Conservation (phyloP, 2,797 vertebrate species). For the Pseudomugil gertrudae region DNA sequence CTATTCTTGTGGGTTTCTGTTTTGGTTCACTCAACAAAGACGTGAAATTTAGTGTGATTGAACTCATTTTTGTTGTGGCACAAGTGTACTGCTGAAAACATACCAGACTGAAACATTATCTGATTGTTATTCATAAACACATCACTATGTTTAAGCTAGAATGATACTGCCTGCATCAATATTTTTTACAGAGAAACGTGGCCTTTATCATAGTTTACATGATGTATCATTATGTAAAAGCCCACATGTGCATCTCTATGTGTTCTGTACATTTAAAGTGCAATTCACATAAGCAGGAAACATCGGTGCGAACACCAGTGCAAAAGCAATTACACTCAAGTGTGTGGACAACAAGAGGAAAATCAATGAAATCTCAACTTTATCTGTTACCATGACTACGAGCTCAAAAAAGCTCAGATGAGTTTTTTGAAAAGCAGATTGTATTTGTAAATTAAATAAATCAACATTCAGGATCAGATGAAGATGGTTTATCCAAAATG, state of each 20-base stretch:
- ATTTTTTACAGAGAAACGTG: too few species aligned
- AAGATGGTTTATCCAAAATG: neutral
- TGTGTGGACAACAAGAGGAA: neutral
- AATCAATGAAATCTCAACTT: neutral
- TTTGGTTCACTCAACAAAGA: too few species aligned
- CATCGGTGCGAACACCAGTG: neutral
- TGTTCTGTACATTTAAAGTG: neutral
- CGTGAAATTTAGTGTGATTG: too few species aligned
- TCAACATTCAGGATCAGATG: neutral
- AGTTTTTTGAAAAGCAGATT: neutral
- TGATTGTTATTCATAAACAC: too few species aligned
- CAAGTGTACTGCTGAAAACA: too few species aligned
- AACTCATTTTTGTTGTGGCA: too few species aligned
- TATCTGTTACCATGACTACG: neutral
- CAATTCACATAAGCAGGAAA: neutral
- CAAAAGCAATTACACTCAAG: neutral
- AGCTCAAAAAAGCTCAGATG: neutral
- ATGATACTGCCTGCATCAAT: too few species aligned
- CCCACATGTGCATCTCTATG: neutral
- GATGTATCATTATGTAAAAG: neutral
- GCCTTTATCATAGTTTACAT: neutral
- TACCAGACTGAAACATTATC: too few species aligned
- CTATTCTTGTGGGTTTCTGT: too few species aligned
- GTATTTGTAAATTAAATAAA: neutral
- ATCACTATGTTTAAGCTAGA: too few species aligned